Evolutionary conservation across 2,888 invertebrate species (phyloP).

Genomic region (Heliconius sara): DNA sequence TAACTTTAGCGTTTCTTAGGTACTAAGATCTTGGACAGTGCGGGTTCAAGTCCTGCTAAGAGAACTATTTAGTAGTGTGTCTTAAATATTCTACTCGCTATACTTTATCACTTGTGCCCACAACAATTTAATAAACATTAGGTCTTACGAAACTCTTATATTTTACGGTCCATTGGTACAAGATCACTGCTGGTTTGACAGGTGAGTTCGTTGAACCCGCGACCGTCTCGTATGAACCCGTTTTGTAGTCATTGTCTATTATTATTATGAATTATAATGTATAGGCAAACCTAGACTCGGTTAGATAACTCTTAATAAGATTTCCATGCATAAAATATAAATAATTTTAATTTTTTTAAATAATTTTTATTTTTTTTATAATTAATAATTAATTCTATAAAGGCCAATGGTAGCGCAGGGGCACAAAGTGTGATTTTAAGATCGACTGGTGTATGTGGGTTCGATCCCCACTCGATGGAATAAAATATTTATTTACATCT

Average conservation of each 20-base stretch:
- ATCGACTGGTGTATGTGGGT: too few species aligned
- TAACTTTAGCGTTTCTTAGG: too few species aligned
- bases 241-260: slow-evolving; percentile 6
- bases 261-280: not conserved
- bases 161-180: slow-evolving; percentile 68
- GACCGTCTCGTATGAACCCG: slow-evolving; percentile 49
- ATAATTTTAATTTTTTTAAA: too few species aligned
- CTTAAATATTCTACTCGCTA: slow-evolving; percentile 38
- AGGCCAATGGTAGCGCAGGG: too few species aligned
- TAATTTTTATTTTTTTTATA: too few species aligned
- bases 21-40: too few species aligned
- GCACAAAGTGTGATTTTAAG: too few species aligned
- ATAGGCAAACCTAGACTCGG: not conserved
- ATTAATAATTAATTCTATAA: too few species aligned
- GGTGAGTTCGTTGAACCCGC: slow-evolving; percentile 63
- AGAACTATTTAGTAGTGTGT: not conserved
- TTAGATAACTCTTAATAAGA: too few species aligned
- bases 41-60: not conserved
- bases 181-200: slow-evolving; percentile 61
- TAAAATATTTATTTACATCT: too few species aligned
- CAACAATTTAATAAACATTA: slow-evolving; percentile 54
- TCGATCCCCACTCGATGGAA: too few species aligned
- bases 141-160: slow-evolving; percentile 68
- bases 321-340: too few species aligned
- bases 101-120: slow-evolving; percentile 35